Conservation (phyloP, 2,797 vertebrate genomes). For the Champsocephalus gunnari region DNA sequence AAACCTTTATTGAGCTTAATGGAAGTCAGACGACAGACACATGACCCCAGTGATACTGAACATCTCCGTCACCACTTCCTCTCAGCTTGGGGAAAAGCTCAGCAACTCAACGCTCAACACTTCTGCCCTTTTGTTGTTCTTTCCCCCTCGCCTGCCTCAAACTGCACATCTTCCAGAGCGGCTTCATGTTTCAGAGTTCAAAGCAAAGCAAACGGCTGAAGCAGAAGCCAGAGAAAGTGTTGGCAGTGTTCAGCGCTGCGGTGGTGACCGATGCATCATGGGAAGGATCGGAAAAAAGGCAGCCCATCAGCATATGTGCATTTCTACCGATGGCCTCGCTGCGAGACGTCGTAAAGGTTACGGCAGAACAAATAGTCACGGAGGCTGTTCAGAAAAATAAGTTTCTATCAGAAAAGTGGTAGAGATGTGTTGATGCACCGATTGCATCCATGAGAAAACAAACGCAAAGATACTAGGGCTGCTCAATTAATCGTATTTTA, state of each 20-base stretch:
- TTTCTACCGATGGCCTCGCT: not conserved
- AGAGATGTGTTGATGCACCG: not conserved
- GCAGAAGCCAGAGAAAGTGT: constrained; percentile 42
- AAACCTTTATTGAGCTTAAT: constrained; percentile 8
- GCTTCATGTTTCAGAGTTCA: constrained; percentile 59
- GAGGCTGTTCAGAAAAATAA: not conserved
- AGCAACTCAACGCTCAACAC: constrained; percentile 1
- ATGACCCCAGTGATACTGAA: not conserved
- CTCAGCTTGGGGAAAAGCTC: not conserved
- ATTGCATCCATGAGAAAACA: not conserved
- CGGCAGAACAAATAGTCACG: not conserved
- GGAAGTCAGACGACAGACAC: not conserved
- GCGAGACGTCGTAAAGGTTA: not conserved
- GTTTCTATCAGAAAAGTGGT: not conserved
- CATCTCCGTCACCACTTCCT: not conserved
- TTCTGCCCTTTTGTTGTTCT: constrained; percentile 16
- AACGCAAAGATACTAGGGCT: not conserved
- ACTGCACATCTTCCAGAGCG: constrained; percentile 31
- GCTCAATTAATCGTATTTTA: no score
- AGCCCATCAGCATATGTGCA: constrained; percentile 12
- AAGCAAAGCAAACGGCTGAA: constrained; percentile 61
- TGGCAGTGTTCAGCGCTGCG: constrained; percentile 44
- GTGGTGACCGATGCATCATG: constrained; percentile 55
- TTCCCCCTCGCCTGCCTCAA: not conserved
- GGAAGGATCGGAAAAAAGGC: constrained; percentile 29